Conservation (phyloP, 2,888 invertebrate species). For the Drosophila greeni region DNA sequence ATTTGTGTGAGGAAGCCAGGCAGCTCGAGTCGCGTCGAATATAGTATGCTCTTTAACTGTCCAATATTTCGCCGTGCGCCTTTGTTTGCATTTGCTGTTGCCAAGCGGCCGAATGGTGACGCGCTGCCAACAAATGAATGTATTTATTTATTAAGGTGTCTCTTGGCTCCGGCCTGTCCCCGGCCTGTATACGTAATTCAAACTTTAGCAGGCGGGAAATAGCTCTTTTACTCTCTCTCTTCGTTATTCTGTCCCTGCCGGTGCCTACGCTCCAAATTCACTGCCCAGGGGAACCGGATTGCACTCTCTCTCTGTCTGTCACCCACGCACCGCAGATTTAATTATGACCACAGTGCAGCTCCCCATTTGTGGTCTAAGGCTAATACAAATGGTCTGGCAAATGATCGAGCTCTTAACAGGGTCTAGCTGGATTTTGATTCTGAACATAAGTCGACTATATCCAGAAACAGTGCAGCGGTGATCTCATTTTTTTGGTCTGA, state of each 20-base stretch:
- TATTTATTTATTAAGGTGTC: constrained; percentile 16
- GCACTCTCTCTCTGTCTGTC: constrained; percentile 32
- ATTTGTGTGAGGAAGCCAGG: constrained; percentile 9
- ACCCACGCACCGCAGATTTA: constrained; percentile 51
- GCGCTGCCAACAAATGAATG: constrained; percentile 37
- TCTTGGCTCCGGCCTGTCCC: constrained; percentile 19
- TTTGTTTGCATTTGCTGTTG: constrained; percentile 51
- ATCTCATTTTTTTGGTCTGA: neutral
- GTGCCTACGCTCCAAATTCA: constrained; percentile 38
- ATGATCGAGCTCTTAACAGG: neutral
- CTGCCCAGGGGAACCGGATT: constrained; percentile 38
- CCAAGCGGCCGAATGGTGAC: constrained; percentile 41
- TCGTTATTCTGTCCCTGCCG: constrained; percentile 4
- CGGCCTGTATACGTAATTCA: too few relatives aligned
- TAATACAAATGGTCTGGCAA: neutral
- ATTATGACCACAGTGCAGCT: constrained; percentile 24
- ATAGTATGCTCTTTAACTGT: constrained; percentile 31
- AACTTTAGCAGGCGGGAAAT: constrained; percentile 22
- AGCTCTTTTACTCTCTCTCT: constrained; percentile 8
- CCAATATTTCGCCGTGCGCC: constrained; percentile 26
- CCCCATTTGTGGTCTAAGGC: neutral
- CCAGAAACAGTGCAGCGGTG: neutral
- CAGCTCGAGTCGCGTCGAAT: neutral
- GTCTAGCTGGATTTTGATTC: neutral
- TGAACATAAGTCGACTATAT: neutral